These are phyloP conservation scores for Phallusia fumigata DNA, from an alignment of 23 tunicate genomes.

Conservation along the genomic window DNA sequence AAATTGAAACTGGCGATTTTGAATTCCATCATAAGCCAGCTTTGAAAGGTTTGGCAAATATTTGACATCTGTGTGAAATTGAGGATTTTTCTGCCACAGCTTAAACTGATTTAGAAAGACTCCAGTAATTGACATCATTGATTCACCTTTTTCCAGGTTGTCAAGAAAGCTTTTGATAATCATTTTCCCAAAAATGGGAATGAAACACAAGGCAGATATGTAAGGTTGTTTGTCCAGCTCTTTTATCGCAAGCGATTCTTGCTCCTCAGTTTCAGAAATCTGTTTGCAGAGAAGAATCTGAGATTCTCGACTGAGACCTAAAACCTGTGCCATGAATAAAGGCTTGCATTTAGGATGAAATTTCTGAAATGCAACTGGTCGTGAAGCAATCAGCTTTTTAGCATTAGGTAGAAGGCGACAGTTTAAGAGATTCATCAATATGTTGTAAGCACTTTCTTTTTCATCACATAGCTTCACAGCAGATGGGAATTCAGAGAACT, in stretches of 20 bases:
- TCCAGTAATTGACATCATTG: background rate
- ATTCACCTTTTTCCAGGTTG: background rate
- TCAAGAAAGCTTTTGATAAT: background rate
- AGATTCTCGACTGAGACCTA: background rate
- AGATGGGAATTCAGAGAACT: background rate
- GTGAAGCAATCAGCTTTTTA: background rate
- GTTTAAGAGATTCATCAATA: background rate
- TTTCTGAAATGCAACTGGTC: background rate
- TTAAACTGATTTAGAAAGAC: background rate
- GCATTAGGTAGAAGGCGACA: background rate
- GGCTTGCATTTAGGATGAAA: background rate
- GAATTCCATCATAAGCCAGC: background rate
- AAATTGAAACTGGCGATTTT: background rate
- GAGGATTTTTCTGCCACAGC: background rate
- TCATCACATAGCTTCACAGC: background rate
- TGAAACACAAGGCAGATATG: background rate
- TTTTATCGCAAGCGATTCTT: background rate
- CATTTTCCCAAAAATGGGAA: background rate
- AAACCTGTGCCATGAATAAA: constrained; percentile 1
- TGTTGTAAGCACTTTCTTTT: constrained; percentile 6
- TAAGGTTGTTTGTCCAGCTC: background rate
- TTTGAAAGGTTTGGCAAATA: background rate
- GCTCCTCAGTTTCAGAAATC: background rate
- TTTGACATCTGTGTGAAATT: background rate
- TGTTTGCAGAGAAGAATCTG: background rate